phyloP scores from a whole-genome alignment of 2,888 invertebrate species.

The Ctena decussata region DNA sequence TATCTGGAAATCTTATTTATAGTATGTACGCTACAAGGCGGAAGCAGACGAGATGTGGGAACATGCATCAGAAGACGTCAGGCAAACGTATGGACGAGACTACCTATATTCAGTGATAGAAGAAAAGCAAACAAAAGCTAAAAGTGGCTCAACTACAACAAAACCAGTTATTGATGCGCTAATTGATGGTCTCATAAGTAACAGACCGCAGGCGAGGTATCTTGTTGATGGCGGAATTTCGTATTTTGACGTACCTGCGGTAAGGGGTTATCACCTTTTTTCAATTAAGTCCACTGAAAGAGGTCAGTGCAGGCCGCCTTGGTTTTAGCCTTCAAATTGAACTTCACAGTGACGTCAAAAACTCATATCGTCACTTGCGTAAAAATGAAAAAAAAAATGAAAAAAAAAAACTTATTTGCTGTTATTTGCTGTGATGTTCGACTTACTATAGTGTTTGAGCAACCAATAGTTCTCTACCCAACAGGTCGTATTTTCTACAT shows the following conservation, averaged over 20 bases:
- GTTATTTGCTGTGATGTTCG: neutral
- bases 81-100: slow-evolving; percentile 48
- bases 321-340: too few relatives aligned
- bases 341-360: too few relatives aligned
- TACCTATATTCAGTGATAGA: slow-evolving; percentile 48
- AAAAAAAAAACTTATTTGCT: neutral
- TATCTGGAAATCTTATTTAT: too few relatives aligned
- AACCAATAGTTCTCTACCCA: too few relatives aligned
- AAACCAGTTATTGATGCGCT: slow-evolving; percentile 70
- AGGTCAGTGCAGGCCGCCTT: too few relatives aligned
- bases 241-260: neutral
- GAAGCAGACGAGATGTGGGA: slow-evolving; percentile 66
- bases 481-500: too few relatives aligned
- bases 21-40: slow-evolving; percentile 52
- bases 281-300: too few relatives aligned
- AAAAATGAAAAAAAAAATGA: too few relatives aligned
- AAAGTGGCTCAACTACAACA: slow-evolving; percentile 31
- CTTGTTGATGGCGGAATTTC: slow-evolving; percentile 52
- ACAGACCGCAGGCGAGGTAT: slow-evolving; percentile 65
- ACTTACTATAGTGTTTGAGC: too few relatives aligned
- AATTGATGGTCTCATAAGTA: slow-evolving; percentile 61
- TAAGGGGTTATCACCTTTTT: too few relatives aligned
- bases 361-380: too few relatives aligned
- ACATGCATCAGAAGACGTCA: slow-evolving; percentile 57
- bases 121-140: slow-evolving; percentile 10